These are phyloP conservation scores for Elysia crispata DNA, from an alignment of 2,888 invertebrate species.

Conservation along the genomic window DNA sequence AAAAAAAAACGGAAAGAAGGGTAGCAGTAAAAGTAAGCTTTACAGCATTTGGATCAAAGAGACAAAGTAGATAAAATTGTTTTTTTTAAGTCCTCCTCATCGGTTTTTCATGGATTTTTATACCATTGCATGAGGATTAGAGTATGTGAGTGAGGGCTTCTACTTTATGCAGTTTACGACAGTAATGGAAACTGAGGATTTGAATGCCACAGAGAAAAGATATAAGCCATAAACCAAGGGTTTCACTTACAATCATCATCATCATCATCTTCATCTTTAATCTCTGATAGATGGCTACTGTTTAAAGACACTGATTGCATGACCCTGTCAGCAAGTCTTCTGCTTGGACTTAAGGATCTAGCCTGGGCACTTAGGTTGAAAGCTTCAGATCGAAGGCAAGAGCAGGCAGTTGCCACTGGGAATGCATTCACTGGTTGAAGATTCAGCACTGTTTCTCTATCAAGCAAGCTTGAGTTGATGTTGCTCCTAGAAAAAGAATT, in stretches of 20 bases:
- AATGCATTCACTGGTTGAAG: not conserved
- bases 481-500: too few species aligned
- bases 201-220: too few species aligned
- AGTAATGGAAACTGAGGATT: too few species aligned
- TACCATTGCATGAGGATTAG: too few species aligned
- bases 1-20: too few species aligned
- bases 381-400: slow-evolving; percentile 21
- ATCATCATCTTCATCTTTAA: slow-evolving; percentile 6
- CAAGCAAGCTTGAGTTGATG: not conserved
- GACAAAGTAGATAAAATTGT: too few species aligned
- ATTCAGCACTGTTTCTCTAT: not conserved
- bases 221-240: not conserved
- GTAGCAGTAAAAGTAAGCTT: too few species aligned
- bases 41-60: too few species aligned
- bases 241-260: slow-evolving; percentile 25
- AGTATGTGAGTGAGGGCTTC: too few species aligned
- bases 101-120: too few species aligned
- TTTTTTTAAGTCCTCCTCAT: too few species aligned
- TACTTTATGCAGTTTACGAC: too few species aligned
- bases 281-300: not conserved
- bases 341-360: not conserved
- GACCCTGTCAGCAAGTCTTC: not conserved
- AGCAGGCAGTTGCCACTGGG: slow-evolving; percentile 23
- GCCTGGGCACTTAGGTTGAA: not conserved
- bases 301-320: not conserved